These are phyloP conservation scores for Drosophila setifemur DNA, from an alignment of 1,140 invertebrate species.

Conservation along the genomic window DNA sequence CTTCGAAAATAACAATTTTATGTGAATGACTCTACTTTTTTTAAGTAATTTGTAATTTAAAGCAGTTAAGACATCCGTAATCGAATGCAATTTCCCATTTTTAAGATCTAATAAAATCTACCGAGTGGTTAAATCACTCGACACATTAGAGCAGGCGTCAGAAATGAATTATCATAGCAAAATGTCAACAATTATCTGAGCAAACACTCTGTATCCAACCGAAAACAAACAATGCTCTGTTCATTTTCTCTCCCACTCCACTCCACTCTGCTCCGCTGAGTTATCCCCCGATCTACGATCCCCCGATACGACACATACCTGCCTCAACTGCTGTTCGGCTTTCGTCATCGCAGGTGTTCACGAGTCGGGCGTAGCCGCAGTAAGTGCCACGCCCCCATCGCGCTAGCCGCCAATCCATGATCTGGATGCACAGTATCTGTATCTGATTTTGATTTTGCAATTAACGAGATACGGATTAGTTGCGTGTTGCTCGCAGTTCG, in stretches of 20 bases:
- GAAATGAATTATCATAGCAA: conserved; percentile 18
- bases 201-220: conserved; percentile 10
- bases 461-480: too few relatives aligned
- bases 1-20: too few relatives aligned
- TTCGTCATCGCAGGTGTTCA: conserved; percentile 35
- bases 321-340: conserved; percentile 4
- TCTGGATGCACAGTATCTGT: not conserved
- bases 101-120: not conserved
- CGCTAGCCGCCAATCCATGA: conserved; percentile 35
- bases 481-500: not conserved
- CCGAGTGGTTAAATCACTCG: conserved; percentile 6
- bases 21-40: too few relatives aligned
- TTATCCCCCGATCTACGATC: not conserved
- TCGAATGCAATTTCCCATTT: too few relatives aligned
- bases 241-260: not conserved
- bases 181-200: conserved; percentile 27
- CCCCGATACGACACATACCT: conserved; percentile 40
- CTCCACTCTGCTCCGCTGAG: not conserved
- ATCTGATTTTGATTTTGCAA: not conserved
- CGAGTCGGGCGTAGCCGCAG: conserved; percentile 46
- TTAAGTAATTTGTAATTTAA: too few relatives aligned
- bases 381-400: conserved; percentile 6
- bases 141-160: conserved; percentile 13
- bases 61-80: too few relatives aligned
- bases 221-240: conserved; percentile 11